phyloP scores from a whole-genome alignment of 2,113 vertebrate genomes.

The Spilogale gracilis region DNA sequence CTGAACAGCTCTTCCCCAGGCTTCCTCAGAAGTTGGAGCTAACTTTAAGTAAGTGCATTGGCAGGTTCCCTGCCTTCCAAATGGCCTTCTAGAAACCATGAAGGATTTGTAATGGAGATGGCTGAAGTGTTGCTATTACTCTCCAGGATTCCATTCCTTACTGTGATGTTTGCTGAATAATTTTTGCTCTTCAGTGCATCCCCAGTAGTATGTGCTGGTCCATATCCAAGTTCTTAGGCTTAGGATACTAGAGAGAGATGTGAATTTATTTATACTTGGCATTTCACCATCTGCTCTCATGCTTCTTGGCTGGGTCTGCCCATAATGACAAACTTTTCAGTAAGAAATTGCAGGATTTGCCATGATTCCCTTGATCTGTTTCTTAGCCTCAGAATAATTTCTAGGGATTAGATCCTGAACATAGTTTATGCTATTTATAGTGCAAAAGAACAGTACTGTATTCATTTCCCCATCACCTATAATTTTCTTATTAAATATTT shows the following conservation, averaged over 20 bases:
- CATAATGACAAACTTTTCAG: slow-evolving; percentile 66
- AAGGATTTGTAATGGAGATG: slow-evolving; percentile 66
- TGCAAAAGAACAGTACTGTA: neutral
- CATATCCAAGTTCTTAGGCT: slow-evolving; percentile 67
- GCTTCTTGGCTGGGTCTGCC: slow-evolving; percentile 62
- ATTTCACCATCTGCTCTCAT: slow-evolving; percentile 78
- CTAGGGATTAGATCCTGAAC: neutral
- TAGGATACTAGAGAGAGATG: slow-evolving; percentile 62
- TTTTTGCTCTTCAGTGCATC: slow-evolving; percentile 66
- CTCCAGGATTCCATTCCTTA: slow-evolving; percentile 57
- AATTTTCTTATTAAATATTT: slow-evolving; percentile 49
- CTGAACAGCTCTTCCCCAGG: neutral
- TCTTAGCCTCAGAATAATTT: slow-evolving; percentile 64
- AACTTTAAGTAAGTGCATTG: neutral
- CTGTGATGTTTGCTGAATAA: slow-evolving; percentile 69
- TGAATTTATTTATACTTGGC: slow-evolving; percentile 78
- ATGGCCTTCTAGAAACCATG: slow-evolving; percentile 44
- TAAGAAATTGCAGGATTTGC: slow-evolving; percentile 39
- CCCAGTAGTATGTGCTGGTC: slow-evolving; percentile 53
- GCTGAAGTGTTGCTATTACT: slow-evolving; percentile 53
- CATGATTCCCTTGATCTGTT: slow-evolving; percentile 47
- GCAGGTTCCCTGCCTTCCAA: neutral
- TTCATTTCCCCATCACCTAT: neutral
- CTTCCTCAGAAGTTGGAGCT: slow-evolving; percentile 29
- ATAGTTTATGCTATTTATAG: neutral